Conservation (phyloP, 2,797 vertebrate genomes). For the Rhinogobio ventralis region DNA sequence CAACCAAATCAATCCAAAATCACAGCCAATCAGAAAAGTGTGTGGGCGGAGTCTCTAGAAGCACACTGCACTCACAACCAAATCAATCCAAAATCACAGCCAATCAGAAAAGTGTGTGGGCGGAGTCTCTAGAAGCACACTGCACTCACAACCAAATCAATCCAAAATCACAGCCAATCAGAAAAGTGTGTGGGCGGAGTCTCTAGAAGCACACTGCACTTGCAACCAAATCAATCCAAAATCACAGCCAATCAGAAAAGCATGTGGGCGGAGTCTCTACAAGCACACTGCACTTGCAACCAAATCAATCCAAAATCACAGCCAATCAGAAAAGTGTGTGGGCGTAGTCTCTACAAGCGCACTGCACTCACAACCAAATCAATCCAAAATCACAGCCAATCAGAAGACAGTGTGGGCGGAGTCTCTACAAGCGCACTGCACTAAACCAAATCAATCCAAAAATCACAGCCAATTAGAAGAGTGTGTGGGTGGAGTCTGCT, state of each 20-base stretch:
- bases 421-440: background rate
- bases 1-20: background rate
- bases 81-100: background rate
- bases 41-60: background rate
- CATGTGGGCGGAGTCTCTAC: background rate
- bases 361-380: background rate
- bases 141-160: background rate
- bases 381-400: background rate
- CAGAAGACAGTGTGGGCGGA: background rate
- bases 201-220: fast-evolving
- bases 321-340: background rate
- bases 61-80: background rate
- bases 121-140: background rate
- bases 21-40: background rate
- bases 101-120: background rate
- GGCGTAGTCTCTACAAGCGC: background rate
- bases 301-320: background rate
- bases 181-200: background rate
- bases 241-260: background rate
- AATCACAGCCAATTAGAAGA: background rate
- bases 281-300: fast-evolving
- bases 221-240: background rate
- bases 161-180: background rate
- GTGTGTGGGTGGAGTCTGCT: background rate
- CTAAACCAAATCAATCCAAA: background rate